Evolutionary conservation across 2,113 vertebrate genomes (phyloP).

Genomic region (Octodon degus): DNA sequence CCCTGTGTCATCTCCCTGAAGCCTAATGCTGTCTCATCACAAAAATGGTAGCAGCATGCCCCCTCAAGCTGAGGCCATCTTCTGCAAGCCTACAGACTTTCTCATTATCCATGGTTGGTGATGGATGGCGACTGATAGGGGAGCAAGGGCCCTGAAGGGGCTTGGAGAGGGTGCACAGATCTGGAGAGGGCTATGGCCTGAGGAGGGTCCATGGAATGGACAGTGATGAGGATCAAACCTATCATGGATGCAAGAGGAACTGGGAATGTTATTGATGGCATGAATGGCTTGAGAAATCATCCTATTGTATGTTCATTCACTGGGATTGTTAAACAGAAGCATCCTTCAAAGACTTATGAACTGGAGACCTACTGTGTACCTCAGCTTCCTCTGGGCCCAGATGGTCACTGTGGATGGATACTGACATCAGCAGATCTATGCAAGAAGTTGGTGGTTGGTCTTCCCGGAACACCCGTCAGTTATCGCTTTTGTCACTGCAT

Average conservation of each 20-base stretch:
- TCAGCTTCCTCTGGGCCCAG: not conserved
- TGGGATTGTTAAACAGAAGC: not conserved
- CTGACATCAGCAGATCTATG: not conserved
- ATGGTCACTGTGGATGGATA: not conserved
- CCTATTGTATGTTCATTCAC: fast-evolving
- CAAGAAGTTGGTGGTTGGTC: not conserved
- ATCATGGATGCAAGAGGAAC: not conserved
- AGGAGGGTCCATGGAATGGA: not conserved
- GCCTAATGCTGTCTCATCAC: fast-evolving
- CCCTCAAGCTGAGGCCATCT: not conserved
- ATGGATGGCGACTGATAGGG: not conserved
- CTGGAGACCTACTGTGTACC: not conserved
- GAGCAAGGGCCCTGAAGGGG: not conserved
- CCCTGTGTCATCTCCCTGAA: not conserved
- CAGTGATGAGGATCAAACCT: not conserved
- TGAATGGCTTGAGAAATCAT: not conserved
- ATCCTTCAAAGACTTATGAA: not conserved
- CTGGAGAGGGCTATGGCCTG: not conserved
- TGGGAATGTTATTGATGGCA: fast-evolving
- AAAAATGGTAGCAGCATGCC: not conserved
- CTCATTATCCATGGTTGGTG: not conserved
- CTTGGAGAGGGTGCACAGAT: not conserved
- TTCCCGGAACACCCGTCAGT: not conserved
- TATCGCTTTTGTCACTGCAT: too few species aligned
- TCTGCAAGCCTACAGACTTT: not conserved